Conservation (phyloP, 2,888 invertebrate species). For the Agelastica alni region DNA sequence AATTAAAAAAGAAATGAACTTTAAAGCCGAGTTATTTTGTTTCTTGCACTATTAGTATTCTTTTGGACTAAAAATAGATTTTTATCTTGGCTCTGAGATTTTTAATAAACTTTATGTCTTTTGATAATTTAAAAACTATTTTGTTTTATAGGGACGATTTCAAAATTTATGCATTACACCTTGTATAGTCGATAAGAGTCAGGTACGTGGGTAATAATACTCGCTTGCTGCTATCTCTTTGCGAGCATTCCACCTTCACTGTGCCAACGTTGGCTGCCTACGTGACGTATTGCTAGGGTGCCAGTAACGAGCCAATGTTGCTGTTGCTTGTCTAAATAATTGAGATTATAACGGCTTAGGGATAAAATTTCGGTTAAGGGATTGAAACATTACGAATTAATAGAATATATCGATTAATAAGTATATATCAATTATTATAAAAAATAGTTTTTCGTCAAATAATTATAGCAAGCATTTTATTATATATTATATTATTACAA, state of each 20-base stretch:
- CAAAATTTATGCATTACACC: background rate
- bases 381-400: background rate
- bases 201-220: slow-evolving; percentile 48
- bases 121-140: too few relatives aligned
- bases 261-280: slow-evolving; percentile 32
- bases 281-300: slow-evolving; percentile 52
- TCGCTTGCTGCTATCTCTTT: slow-evolving; percentile 48
- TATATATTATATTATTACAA: too few relatives aligned
- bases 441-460: too few relatives aligned
- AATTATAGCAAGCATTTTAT: too few relatives aligned
- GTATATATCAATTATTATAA: too few relatives aligned
- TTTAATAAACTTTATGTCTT: too few relatives aligned
- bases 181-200: slow-evolving; percentile 36
- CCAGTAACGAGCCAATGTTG: slow-evolving; percentile 28
- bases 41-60: too few relatives aligned
- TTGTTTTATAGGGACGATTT: too few relatives aligned
- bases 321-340: slow-evolving; percentile 16
- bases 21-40: too few relatives aligned
- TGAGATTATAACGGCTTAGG: slow-evolving; percentile 13
- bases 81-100: too few relatives aligned
- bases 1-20: too few relatives aligned
- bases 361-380: slow-evolving; percentile 1
- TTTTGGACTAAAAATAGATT: too few relatives aligned
- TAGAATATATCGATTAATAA: background rate
- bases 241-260: slow-evolving; percentile 5